Conservation (phyloP, 92 coral and sea anemone species). For the Parazoanthus atlanticus region DNA sequence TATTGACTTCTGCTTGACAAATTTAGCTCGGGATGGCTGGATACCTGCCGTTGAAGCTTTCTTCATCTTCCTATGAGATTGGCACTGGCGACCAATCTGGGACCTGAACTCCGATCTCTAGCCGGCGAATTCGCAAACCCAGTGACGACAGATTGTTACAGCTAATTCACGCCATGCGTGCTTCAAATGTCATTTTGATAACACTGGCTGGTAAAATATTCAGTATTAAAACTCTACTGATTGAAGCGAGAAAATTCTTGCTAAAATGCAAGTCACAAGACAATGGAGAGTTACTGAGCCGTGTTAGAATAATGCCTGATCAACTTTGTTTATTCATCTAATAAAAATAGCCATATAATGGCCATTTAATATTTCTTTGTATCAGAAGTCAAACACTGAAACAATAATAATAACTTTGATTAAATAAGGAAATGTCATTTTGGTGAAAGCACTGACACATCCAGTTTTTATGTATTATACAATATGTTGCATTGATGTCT, state of each 20-base stretch:
- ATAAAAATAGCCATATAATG: neutral
- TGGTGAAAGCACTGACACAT: no score
- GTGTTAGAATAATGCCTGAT: neutral
- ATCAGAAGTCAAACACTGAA: no score
- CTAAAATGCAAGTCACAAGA: neutral
- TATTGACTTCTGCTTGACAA: constrained; percentile 53
- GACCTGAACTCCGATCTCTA: neutral
- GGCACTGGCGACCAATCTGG: neutral
- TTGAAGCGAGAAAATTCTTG: neutral
- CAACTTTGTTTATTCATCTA: neutral
- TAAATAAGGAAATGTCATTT: no score
- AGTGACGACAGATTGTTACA: neutral
- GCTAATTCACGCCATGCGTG: neutral
- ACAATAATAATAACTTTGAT: no score
- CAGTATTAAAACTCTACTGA: no score
- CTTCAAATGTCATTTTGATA: neutral
- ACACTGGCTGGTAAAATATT: neutral
- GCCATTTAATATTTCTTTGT: no score
- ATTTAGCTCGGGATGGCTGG: constrained; percentile 64
- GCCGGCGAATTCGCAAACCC: neutral
- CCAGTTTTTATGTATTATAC: no score
- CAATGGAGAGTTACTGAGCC: neutral
- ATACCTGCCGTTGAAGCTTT: constrained; percentile 45
- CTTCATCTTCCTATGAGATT: constrained; percentile 56
- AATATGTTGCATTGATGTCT: no score